Conservation (phyloP, 2,797 vertebrate genomes). For the Betta splendens region DNA sequence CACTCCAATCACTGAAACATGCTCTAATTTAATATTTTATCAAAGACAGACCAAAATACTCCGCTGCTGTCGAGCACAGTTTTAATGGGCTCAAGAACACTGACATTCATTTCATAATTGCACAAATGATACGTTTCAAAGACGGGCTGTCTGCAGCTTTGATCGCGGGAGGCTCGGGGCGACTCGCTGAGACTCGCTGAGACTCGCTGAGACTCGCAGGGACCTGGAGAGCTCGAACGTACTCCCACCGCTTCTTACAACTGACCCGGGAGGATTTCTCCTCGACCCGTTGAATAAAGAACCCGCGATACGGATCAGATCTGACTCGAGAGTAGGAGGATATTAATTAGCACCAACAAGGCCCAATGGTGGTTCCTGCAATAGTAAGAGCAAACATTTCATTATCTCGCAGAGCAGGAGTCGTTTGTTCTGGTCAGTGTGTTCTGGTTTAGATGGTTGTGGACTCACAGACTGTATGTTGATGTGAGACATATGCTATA, state of each 20-base stretch:
- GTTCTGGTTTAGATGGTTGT: no score
- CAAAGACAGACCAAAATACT: conserved; percentile 24
- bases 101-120: conserved; percentile 51
- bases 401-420: conserved; percentile 22
- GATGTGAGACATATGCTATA: no score
- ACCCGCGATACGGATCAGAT: conserved; percentile 49
- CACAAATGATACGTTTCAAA: conserved; percentile 57
- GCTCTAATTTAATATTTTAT: conserved; percentile 41
- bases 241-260: conserved; percentile 37
- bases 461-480: no score
- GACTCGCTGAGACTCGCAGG: conserved; percentile 19
- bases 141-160: conserved; percentile 40
- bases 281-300: conserved; percentile 22
- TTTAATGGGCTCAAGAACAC: conserved; percentile 50
- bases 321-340: conserved; percentile 52
- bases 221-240: conserved; percentile 25
- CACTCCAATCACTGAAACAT: conserved; percentile 26
- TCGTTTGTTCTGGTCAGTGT: not conserved
- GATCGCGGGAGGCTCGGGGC: conserved; percentile 33
- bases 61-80: conserved; percentile 18
- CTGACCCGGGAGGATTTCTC: conserved; percentile 36
- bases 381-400: conserved; percentile 32
- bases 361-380: conserved; percentile 32
- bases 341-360: conserved; percentile 58
- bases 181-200: conserved; percentile 11